Evolutionary conservation across 2,888 invertebrate genomes (phyloP).

Genomic region (Escarpia spicata): DNA sequence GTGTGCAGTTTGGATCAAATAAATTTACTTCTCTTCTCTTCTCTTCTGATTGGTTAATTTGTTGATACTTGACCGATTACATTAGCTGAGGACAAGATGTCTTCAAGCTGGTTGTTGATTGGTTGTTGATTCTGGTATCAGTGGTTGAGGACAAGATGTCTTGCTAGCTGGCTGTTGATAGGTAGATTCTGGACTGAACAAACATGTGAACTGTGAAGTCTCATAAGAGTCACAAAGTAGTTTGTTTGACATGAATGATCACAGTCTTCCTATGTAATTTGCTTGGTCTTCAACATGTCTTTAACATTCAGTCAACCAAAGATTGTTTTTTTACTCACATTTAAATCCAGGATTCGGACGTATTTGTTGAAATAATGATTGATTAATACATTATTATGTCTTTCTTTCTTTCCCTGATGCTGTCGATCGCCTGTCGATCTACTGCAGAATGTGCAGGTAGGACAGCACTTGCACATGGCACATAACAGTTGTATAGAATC

Average conservation of each 20-base stretch:
- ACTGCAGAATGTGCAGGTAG: not conserved
- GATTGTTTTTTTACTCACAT: not conserved
- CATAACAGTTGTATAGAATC: not conserved
- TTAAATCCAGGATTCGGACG: not conserved
- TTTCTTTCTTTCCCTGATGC: not conserved
- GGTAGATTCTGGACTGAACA: slow-evolving; percentile 20
- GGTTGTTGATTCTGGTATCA: too few species aligned
- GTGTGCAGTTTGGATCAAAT: too few species aligned
- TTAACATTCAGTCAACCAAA: not conserved
- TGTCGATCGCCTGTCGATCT: not conserved
- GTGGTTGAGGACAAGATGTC: too few species aligned
- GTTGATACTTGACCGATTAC: too few species aligned
- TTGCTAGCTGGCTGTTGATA: not conserved
- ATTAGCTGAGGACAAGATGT: not conserved
- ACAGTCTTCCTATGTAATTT: not conserved
- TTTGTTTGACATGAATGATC: not conserved
- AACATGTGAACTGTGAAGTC: not conserved
- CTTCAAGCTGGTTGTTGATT: not conserved
- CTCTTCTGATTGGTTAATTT: too few species aligned
- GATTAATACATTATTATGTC: not conserved
- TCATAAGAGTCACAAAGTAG: not conserved
- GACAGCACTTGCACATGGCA: not conserved
- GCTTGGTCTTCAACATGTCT: not conserved
- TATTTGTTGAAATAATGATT: not conserved
- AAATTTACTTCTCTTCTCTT: too few species aligned